Base-by-base conservation (phyloP, 1,140 invertebrate genomes). In the fruit fly (Drosophila melanogaster) region DNA sequence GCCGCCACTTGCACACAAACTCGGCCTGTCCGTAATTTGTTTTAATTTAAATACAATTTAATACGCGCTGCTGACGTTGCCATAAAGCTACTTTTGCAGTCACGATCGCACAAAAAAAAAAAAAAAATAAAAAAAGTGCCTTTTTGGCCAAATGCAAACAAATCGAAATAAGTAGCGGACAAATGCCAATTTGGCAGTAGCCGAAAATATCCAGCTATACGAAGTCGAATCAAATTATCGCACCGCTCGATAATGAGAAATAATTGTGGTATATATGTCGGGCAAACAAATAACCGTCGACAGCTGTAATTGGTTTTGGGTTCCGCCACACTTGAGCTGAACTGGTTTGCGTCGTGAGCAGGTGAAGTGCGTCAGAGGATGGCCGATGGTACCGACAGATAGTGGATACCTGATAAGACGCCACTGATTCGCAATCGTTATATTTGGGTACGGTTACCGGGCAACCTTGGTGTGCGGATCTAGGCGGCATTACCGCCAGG, bases 31-130 rank as follows among this genome's bases (percentile, higher is more conserved):
- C 75, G 83, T 81, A 86, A 86, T 86, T 86, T 86, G 84, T 83
- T 86, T 89, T 87, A 87, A 87, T 87, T 87, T 87, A 83, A 83
- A 87, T 87, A 89, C 79, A 89, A 79, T 87, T 87, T 81, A 87
- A 86, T 87, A 86, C 58, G 65, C 57, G 51, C 41, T 41, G 77
- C 61, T 86, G 66, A 72, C 56, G 66, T 50, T 85, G 40, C 51
- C 19, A 46, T 54, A 51, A 17, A 38, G 38, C 8, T 30, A 40
- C 35, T 58, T 57, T 71, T 40, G 17, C 51, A 40, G 44, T 66
- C 53, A 55, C 51, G 41, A 24, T 15, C 12, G 66, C 44, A 5
- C 24, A 26, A 26, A 26, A 26, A 26, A 26, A 0, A 15, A 17
- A 30, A 7, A 38, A 26, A 26, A 0, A 15, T n/a, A 30, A 7